These are phyloP conservation scores for Drosophila cognata DNA, from an alignment of 2,888 invertebrate species.

Conservation along the genomic window DNA sequence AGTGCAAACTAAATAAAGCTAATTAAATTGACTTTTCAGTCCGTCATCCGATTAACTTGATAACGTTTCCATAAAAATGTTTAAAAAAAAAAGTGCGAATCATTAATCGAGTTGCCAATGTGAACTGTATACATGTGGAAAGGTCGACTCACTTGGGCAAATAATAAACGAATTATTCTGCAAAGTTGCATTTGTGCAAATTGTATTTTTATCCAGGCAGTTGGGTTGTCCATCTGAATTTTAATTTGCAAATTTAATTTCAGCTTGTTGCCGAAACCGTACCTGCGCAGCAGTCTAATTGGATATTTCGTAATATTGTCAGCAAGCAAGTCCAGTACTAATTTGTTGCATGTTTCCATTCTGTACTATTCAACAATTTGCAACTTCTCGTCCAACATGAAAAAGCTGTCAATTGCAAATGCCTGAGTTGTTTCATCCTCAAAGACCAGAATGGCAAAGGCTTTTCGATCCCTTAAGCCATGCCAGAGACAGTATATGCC, in stretches of 20 bases:
- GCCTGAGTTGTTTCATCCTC: not conserved
- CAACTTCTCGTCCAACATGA: conserved; percentile 10
- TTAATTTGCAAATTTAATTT: not conserved
- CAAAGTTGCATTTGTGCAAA: not conserved
- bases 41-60: not conserved
- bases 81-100: not conserved
- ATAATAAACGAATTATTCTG: not conserved
- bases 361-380: not conserved
- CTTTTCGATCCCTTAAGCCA: conserved; percentile 4
- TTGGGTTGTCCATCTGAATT: not conserved
- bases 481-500: not conserved
- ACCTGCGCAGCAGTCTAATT: not conserved
- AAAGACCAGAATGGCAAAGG: conserved; percentile 21
- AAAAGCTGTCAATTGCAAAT: conserved; percentile 34
- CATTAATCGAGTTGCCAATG: not conserved
- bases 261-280: not conserved
- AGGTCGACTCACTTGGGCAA: not conserved
- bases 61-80: not conserved
- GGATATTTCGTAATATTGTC: not conserved
- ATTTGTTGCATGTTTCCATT: not conserved
- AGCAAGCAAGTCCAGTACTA: not conserved
- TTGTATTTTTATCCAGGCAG: not conserved
- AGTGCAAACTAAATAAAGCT: not conserved
- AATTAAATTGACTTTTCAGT: not conserved
- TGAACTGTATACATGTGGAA: not conserved